These are phyloP conservation scores for Chloropsis hardwickii DNA, from an alignment of 2,113 vertebrate species.

Conservation along the genomic window DNA sequence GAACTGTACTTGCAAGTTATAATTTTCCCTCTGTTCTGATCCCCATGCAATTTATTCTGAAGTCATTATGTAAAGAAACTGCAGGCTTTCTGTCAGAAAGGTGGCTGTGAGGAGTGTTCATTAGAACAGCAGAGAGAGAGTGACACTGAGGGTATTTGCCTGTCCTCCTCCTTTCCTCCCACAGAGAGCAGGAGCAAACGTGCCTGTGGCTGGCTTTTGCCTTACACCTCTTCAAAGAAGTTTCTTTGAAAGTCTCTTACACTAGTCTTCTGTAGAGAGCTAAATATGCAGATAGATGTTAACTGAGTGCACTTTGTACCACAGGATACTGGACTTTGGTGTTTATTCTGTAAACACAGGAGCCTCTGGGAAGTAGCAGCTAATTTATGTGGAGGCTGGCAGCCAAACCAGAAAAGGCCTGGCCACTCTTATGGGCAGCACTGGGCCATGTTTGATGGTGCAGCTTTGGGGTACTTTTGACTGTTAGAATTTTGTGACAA, in stretches of 20 bases:
- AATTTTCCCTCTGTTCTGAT: conserved; percentile 40
- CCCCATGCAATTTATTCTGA: conserved; percentile 14
- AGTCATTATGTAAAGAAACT: conserved; percentile 46
- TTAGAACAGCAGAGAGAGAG: not conserved
- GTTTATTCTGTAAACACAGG: not conserved
- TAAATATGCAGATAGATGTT: not conserved
- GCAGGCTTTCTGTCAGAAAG: not conserved
- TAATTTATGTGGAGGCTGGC: not conserved
- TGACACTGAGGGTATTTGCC: not conserved
- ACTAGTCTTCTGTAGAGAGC: not conserved
- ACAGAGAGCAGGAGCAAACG: not conserved
- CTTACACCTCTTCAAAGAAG: not conserved
- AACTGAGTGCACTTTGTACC: not conserved
- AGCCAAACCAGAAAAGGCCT: not conserved
- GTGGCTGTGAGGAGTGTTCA: not conserved
- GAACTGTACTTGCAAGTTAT: not conserved
- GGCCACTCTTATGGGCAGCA: accelerated
- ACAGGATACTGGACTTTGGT: not conserved
- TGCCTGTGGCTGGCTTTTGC: not conserved
- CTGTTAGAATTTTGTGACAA: not conserved
- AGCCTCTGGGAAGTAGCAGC: not conserved
- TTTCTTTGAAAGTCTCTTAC: not conserved
- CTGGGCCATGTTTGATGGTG: not conserved
- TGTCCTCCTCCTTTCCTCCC: conserved; percentile 12
- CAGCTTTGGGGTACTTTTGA: not conserved